Base-by-base conservation (phyloP, 2,113 vertebrate genomes). In the Mus spicilegus region DNA sequence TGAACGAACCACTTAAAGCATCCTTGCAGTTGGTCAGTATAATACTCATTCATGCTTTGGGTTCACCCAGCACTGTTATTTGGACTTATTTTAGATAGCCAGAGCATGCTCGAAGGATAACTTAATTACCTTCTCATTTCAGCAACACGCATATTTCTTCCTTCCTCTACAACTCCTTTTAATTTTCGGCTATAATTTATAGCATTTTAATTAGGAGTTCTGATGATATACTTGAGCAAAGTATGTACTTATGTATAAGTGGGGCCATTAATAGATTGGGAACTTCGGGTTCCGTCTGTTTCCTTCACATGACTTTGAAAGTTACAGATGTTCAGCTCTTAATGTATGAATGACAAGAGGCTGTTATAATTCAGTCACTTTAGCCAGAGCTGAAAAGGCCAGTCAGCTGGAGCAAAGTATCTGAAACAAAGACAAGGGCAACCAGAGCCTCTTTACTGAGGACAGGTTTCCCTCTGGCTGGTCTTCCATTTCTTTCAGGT, bases 101-200 rank as follows among this genome's bases (percentile, higher is more conserved):
- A 54, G 75, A 42, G 36, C 67, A 65, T 49, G 87, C 89, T 96
- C 75, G 36, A 58, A 97, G 91, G 82, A 69, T 96, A 92, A 95
- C 93, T 97, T 96, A 94, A 97, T 97, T 97, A 97, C 78, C 93
- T 80, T 94, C 87, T 96, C 94, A 81, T 97, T 97, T 97, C 94
- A 92, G 95, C 67, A 95, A 91, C 84, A 87, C 93, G 92, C 94
- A 89, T 95, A 97, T 97, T 96, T 97, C 92, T 95, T 97, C 90
- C 96, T 97, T 96, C 80, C 86, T 95, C 77, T 91, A 54, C 56
- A 93, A 46, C 46, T 86, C 73, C 95, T 91, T 96, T 98, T 96
- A 96, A 97, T 96, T 97, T 95, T 97, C 42, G 94, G 77, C 89
- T 97, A 36, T 96, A 94, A 97, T 97, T 97, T 95, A 97, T 96